Percentiles rank a stretch among this genome's conserved stretches.
phyloP scores from a whole-genome alignment of 2,113 vertebrate species.

The Ellobius talpinus region DNA sequence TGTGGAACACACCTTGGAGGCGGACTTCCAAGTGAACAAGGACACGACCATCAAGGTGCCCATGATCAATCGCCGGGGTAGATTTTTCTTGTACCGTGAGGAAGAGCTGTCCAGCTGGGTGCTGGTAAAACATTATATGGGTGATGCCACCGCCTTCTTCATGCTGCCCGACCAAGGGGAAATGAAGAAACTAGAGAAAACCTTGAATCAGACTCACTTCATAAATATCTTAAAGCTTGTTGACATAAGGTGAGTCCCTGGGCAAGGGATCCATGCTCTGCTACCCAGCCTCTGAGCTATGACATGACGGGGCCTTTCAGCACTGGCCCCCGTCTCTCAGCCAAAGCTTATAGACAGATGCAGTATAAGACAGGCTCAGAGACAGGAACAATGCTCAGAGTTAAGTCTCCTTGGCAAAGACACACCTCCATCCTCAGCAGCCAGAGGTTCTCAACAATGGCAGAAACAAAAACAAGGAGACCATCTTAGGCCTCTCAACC shows the following conservation, averaged over 20 bases:
- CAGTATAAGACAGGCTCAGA: not conserved
- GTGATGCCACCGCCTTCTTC: conserved; percentile 90
- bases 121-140: conserved; percentile 81
- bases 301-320: not conserved
- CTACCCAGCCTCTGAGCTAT: not conserved
- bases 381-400: not conserved
- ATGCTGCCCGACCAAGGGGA: conserved; percentile 85
- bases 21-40: conserved; percentile 89
- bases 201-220: conserved; percentile 67
- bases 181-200: conserved; percentile 75
- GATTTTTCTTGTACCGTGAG: conserved; percentile 82
- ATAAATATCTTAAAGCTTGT: not conserved
- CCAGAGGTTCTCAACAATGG: no score
- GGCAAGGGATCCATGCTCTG: no score
- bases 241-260: not conserved
- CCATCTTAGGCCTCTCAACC: no score
- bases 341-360: not conserved
- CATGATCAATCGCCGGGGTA: conserved; percentile 90
- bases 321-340: not conserved
- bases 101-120: conserved; percentile 78
- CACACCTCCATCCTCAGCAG: no score
- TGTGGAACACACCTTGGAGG: conserved; percentile 80
- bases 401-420: not conserved
- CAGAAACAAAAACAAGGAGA: not conserved
- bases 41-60: conserved; percentile 89